Evolutionary conservation across 2,888 invertebrate genomes (phyloP).

Genomic region (Archips xylosteana): DNA sequence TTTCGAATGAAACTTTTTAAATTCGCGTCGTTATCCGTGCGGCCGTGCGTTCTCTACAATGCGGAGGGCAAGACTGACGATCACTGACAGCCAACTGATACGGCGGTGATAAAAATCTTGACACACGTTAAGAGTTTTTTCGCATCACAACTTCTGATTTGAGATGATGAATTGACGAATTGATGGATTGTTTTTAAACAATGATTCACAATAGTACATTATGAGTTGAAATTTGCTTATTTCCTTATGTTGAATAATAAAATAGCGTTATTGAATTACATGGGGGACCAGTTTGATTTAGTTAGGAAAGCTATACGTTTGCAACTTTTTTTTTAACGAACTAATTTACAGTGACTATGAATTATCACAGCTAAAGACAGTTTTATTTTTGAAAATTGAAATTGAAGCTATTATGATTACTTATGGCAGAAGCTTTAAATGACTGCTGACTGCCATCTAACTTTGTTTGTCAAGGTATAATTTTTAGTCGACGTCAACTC

Average conservation of each 20-base stretch:
- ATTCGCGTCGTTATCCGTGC: slow-evolving; percentile 1
- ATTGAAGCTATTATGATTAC: too few relatives aligned
- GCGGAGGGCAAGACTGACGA: slow-evolving; percentile 22
- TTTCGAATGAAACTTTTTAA: slow-evolving; percentile 35
- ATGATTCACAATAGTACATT: background rate
- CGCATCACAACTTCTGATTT: slow-evolving; percentile 10
- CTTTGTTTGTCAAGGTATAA: too few relatives aligned
- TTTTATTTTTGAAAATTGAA: background rate
- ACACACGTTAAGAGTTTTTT: slow-evolving; percentile 6
- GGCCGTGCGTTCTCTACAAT: slow-evolving; percentile 27
- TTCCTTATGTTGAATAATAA: too few relatives aligned
- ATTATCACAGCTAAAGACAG: too few relatives aligned
- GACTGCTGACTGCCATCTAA: too few relatives aligned
- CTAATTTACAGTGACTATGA: too few relatives aligned
- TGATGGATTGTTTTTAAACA: slow-evolving; percentile 6
- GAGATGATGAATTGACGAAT: background rate
- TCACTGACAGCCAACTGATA: slow-evolving; percentile 21
- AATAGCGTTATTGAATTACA: too few relatives aligned
- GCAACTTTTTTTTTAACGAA: too few relatives aligned
- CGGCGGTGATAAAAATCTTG: slow-evolving; percentile 26
- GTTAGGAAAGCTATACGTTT: too few relatives aligned
- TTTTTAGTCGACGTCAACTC: background rate
- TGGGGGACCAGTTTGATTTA: too few relatives aligned
- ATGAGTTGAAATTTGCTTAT: background rate
- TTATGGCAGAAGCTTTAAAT: background rate